Percentiles rank a stretch among this genome's conserved stretches.
phyloP scores from a whole-genome alignment of 2,797 vertebrate species.

The Diplodus puntazzo region DNA sequence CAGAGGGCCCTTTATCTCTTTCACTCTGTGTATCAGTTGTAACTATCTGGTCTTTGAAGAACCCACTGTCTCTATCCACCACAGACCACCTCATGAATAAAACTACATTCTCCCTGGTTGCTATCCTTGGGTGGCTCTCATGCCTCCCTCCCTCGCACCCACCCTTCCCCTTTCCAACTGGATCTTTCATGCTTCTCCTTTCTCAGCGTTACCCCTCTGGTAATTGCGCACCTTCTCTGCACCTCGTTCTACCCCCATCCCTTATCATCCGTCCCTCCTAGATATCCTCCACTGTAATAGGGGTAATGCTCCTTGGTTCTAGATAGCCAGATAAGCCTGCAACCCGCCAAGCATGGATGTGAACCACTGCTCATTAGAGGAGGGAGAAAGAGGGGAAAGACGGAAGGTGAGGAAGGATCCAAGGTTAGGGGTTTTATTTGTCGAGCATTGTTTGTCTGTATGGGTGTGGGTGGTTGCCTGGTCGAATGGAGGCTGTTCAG shows the following conservation, averaged over 20 bases:
- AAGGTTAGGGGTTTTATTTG: slow-evolving; percentile 47
- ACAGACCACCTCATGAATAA: slow-evolving; percentile 66
- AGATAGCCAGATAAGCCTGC: slow-evolving; percentile 69
- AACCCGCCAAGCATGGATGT: slow-evolving; percentile 58
- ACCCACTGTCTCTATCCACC: slow-evolving; percentile 39
- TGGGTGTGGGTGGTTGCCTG: slow-evolving; percentile 26
- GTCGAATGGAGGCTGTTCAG: slow-evolving; percentile 33
- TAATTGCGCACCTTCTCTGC: slow-evolving; percentile 64
- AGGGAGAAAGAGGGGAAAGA: slow-evolving; percentile 18
- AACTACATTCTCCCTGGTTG: slow-evolving; percentile 30
- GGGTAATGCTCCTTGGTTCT: slow-evolving; percentile 68
- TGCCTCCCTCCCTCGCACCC: slow-evolving; percentile 23
- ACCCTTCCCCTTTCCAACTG: slow-evolving; percentile 33
- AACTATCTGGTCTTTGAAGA: slow-evolving; percentile 70
- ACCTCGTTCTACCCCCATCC: slow-evolving; percentile 54
- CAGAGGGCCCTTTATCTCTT: slow-evolving; percentile 41
- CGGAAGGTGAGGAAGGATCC: slow-evolving; percentile 34
- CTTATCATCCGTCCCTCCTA: slow-evolving; percentile 60
- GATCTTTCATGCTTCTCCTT: slow-evolving; percentile 44
- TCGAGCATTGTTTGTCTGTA: slow-evolving; percentile 28
- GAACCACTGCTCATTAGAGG: slow-evolving; percentile 70
- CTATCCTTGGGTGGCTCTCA: slow-evolving; percentile 37
- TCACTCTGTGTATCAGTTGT: slow-evolving; percentile 40
- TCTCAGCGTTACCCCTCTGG: slow-evolving; percentile 43
- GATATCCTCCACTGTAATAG: slow-evolving; percentile 64